A percentile compares a stretch with the other conserved stretches of the same genome.
phyloP scores from a whole-genome alignment of 2,888 invertebrate species.

The Sesia apiformis region DNA sequence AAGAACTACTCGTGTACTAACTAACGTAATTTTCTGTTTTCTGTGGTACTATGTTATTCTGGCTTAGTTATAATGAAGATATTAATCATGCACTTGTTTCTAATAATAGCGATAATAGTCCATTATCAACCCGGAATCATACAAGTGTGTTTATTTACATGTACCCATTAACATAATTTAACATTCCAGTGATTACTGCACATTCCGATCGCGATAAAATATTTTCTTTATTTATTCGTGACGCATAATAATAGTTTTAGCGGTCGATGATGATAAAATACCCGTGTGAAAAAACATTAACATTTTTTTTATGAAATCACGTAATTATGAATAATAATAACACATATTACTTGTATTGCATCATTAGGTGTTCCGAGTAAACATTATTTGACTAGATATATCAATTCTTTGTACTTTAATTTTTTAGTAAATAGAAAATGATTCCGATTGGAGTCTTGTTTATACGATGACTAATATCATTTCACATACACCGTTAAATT shows the following conservation, averaged over 20 bases:
- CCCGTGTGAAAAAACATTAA: neutral
- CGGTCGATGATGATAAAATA: conserved; percentile 26
- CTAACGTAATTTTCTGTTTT: no score
- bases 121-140: conserved; percentile 6
- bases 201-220: conserved; percentile 33
- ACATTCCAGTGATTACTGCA: conserved; percentile 23
- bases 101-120: conserved; percentile 3
- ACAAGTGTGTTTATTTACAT: conserved; percentile 19
- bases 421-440: no score
- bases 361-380: conserved; percentile 6
- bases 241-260: conserved; percentile 24
- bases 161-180: conserved; percentile 13
- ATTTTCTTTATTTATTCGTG: conserved; percentile 26
- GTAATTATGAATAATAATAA: conserved; percentile 21
- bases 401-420: no score
- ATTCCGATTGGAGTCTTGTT: no score
- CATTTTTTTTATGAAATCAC: conserved; percentile 27
- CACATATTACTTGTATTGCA: conserved; percentile 10
- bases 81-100: conserved; percentile 6
- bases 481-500: no score
- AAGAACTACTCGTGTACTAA: no score
- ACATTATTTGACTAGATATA: no score
- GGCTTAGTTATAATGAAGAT: no score
- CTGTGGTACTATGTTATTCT: no score
- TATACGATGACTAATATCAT: no score